Evolutionary conservation across 2,888 invertebrate genomes (phyloP).

Genomic region (Lamellibrachia satsuma): DNA sequence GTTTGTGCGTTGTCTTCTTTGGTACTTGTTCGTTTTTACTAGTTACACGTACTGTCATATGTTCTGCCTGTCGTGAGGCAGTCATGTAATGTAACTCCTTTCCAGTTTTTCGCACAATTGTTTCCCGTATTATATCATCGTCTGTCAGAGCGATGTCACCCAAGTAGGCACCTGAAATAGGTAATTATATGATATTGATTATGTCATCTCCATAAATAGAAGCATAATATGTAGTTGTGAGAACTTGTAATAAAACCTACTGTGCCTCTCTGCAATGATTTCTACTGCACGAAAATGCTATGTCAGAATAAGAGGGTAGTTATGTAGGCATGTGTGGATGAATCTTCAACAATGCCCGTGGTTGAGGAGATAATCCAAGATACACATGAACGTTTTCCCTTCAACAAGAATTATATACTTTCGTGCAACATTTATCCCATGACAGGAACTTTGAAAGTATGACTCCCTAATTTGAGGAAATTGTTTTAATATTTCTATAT

Average conservation of each 20-base stretch:
- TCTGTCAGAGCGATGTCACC: conserved; percentile 43
- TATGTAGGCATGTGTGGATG: background rate
- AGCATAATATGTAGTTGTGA: background rate
- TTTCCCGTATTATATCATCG: conserved; percentile 31
- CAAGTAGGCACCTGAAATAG: conserved; percentile 38
- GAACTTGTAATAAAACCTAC: background rate
- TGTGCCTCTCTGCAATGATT: background rate
- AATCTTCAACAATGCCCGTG: background rate
- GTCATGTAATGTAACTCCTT: background rate
- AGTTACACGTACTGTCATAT: background rate
- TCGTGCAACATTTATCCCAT: no score
- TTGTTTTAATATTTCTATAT: no score
- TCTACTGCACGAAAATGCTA: background rate
- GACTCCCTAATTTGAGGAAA: no score
- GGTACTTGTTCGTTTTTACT: background rate
- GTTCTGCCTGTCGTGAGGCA: background rate
- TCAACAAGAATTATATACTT: no score
- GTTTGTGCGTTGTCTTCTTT: conserved; percentile 2
- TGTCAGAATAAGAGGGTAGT: background rate
- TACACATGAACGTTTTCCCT: no score
- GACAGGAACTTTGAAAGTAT: no score
- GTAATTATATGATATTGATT: background rate
- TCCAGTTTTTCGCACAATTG: conserved; percentile 17
- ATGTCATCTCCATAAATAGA: background rate
- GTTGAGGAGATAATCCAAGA: no score